Evolutionary conservation across 2,797 vertebrate genomes (phyloP), one percentile per base, ranked within the genome.

Genomic region (Vultur gryphus): DNA sequence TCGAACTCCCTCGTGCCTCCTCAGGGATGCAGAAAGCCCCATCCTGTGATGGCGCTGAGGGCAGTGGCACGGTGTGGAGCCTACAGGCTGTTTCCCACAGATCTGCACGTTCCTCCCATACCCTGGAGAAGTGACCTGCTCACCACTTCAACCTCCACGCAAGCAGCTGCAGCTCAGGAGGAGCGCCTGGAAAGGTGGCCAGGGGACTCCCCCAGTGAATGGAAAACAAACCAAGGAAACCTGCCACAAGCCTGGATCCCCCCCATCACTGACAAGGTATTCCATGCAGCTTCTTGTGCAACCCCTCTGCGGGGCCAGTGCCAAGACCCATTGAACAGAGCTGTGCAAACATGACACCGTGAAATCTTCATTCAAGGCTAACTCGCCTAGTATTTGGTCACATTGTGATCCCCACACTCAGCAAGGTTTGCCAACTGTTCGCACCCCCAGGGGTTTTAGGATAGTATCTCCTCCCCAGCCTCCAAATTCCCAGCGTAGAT

Each of bases 61-160:
- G 37, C 11, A 43, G 23, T 1, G 2, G 58, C 49, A 18, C 0
- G 0, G 20, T 6, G 1, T 24, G 58, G 37, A 82, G 90, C 78
- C 90, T 33, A 2, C 44, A 26, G 87, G 46, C 80, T 54, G 1
- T 81, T 95, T 95, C 87, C 92, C 94, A 96, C 83, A 78, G 82
- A 72, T 35, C 16, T 46, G n/a, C 12, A 35, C 64, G 65, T 92
- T 94, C 81, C 67, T 96, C 25, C 84, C 24, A 0, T 58, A 86
- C 54, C 86, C 72, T n/a, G 33, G 54, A 85, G 66, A 64, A 65
- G 57, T 72, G 93, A 91, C 89, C 89, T 87, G 55, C 66, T 81
- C 72, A 55, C 44, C 72, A 49, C 44, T 67, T 7, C 58, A 66
- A 41, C 55, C 67, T 81, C 76, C 43, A 8, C 0, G 1, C 19